These are phyloP conservation scores for Catagonus wagneri DNA, from an alignment of 2,113 vertebrate species.

Conservation along the genomic window DNA sequence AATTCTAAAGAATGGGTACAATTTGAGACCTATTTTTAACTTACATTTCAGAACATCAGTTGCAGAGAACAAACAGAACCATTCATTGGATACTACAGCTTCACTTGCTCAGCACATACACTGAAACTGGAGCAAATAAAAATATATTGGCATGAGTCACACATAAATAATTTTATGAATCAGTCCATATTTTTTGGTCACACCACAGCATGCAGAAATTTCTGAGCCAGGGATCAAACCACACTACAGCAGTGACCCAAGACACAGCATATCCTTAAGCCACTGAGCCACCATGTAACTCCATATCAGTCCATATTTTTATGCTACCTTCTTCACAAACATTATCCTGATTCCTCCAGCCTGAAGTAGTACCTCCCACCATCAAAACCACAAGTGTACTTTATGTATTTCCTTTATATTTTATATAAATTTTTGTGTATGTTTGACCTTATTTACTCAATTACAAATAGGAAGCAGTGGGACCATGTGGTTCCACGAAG, in stretches of 20 bases:
- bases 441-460: not conserved
- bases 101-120: not conserved
- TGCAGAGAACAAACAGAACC: not conserved
- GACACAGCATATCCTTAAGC: no score
- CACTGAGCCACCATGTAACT: no score
- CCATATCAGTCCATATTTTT: not conserved
- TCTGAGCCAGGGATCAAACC: no score
- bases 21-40: not conserved
- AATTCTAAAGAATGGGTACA: not conserved
- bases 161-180: not conserved
- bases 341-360: not conserved
- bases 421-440: not conserved
- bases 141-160: not conserved
- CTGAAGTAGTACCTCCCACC: not conserved
- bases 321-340: not conserved
- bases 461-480: not conserved
- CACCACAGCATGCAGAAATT: no score
- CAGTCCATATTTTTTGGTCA: not conserved
- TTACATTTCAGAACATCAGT: not conserved
- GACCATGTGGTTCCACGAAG: fast-evolving
- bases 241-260: no score
- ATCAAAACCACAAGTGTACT: not conserved
- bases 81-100: not conserved
- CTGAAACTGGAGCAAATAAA: not conserved
- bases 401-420: not conserved